These are phyloP conservation scores for Melanotaenia trifasciata DNA, from an alignment of 2,797 vertebrate species.

Conservation along the genomic window DNA sequence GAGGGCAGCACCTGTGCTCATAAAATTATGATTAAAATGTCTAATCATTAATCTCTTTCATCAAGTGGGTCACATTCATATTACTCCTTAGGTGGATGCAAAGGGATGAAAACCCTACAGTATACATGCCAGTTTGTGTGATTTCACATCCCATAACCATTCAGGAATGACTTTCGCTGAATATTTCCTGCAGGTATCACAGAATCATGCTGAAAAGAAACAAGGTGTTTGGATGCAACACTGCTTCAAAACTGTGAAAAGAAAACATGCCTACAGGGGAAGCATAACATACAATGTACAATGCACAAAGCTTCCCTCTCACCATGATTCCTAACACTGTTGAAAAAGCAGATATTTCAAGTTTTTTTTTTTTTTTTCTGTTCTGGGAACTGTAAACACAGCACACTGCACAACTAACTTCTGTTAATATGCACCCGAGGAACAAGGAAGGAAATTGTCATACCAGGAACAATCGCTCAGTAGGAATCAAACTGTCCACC, in stretches of 20 bases:
- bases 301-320: neutral
- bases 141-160: conserved; percentile 4
- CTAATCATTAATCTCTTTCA: conserved; percentile 1
- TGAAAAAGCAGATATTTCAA: conserved; percentile 2
- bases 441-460: neutral
- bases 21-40: conserved; percentile 4
- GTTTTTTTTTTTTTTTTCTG: conserved; percentile 2
- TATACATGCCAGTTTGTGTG: neutral
- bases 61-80: neutral
- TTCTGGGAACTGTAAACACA: conserved; percentile 4
- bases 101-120: neutral
- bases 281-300: neutral
- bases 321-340: neutral
- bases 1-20: neutral
- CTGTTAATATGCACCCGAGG: neutral
- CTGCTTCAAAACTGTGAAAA: neutral
- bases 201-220: conserved; percentile 10
- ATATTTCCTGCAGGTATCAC: neutral
- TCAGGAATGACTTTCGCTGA: neutral
- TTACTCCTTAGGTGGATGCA: neutral
- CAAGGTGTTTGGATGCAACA: conserved; percentile 10
- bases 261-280: conserved; percentile 3
- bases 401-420: neutral
- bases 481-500: neutral
- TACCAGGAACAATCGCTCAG: neutral